Evolutionary conservation across 2,888 invertebrate species (phyloP).

Genomic region (Cyclophora punctaria): DNA sequence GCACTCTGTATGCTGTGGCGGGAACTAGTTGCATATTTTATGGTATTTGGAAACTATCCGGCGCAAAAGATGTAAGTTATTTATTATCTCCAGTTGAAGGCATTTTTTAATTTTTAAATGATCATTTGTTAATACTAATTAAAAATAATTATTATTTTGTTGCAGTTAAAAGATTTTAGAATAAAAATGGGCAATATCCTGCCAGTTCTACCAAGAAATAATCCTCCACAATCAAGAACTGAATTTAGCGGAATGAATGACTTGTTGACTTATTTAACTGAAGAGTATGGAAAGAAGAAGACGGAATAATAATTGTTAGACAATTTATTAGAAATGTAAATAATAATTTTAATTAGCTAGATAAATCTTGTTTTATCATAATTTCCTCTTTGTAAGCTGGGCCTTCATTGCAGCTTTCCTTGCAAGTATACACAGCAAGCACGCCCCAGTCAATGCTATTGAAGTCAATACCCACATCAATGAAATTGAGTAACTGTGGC

Average conservation of each 20-base stretch:
- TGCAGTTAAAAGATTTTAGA: constrained; percentile 87
- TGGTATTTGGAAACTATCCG: constrained; percentile 91
- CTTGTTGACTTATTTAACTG: constrained; percentile 84
- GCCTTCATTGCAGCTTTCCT: constrained; percentile 80
- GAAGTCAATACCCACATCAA: constrained; percentile 77
- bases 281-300: constrained; percentile 65
- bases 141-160: constrained; percentile 10
- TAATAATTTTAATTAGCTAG: constrained; percentile 29
- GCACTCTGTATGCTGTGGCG: constrained; percentile 88
- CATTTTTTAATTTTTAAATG: no score
- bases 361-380: constrained; percentile 89
- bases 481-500: constrained; percentile 85
- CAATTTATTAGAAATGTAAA: constrained; percentile 1
- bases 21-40: constrained; percentile 89
- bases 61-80: constrained; percentile 83
- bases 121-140: no score
- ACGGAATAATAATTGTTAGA: constrained; percentile 20
- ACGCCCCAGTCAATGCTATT: constrained; percentile 92
- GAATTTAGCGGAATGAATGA: constrained; percentile 92
- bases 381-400: constrained; percentile 84
- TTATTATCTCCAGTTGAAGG: neutral
- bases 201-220: constrained; percentile 84
- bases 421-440: constrained; percentile 89
- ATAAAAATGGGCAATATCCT: constrained; percentile 84
- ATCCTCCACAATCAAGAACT: constrained; percentile 86